Conservation (phyloP, 1,140 invertebrate species). For the Wiebesia pumilae region DNA sequence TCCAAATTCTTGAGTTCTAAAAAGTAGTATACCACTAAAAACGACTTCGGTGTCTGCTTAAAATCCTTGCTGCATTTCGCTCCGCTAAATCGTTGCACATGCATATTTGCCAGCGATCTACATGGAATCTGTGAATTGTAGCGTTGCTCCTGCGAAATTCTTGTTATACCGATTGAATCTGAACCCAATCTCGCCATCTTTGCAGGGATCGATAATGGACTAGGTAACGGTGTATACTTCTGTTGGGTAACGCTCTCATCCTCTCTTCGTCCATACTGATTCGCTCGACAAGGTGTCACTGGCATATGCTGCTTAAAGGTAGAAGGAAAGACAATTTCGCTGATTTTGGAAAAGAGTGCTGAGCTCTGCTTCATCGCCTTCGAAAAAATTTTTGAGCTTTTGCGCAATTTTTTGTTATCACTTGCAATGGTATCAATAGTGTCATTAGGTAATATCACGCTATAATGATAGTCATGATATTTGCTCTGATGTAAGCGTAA, state of each 20-base stretch:
- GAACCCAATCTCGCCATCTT: conserved; percentile 61
- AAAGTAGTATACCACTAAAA: conserved; percentile 61
- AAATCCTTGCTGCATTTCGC: neutral
- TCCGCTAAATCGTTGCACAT: conserved; percentile 2
- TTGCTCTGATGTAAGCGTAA: conserved; percentile 57
- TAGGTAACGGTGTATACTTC: conserved; percentile 65
- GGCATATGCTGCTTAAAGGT: conserved; percentile 61
- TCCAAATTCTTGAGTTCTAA: neutral
- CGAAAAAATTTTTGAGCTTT: conserved; percentile 39
- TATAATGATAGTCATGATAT: conserved; percentile 47
- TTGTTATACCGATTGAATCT: neutral
- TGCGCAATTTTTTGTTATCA: conserved; percentile 39
- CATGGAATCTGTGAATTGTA: neutral
- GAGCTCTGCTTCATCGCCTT: conserved; percentile 56
- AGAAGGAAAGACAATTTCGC: conserved; percentile 63
- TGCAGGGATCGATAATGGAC: conserved; percentile 57
- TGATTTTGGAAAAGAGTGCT: conserved; percentile 63
- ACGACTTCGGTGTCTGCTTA: conserved; percentile 58
- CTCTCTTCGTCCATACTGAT: conserved; percentile 19
- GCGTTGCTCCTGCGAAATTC: neutral
- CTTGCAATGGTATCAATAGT: neutral
- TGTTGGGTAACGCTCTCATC: conserved; percentile 54
- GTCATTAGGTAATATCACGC: neutral
- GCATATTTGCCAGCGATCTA: neutral
- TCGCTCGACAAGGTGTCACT: conserved; percentile 52